Evolutionary conservation across 1,140 invertebrate genomes (phyloP).

Genomic region (Trichomalopsis sarcophagae): DNA sequence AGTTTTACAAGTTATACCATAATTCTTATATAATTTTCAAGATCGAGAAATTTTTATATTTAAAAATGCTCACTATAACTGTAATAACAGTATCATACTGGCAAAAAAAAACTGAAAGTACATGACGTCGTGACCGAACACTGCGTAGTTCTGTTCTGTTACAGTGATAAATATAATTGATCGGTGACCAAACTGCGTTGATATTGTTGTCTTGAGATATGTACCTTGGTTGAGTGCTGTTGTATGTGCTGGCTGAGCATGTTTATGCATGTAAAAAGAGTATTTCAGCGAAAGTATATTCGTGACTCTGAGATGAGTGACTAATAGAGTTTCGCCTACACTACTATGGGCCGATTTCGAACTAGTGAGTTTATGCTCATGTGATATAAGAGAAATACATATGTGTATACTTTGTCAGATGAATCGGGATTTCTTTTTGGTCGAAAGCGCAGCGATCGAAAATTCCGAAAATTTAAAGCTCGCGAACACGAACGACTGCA

Average conservation of each 20-base stretch:
- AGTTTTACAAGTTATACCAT: too few species aligned
- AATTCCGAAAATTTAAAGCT: background rate
- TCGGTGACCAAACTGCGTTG: slow-evolving; percentile 22
- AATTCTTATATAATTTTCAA: too few species aligned
- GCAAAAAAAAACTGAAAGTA: background rate
- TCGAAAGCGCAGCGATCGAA: background rate
- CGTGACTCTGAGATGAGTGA: slow-evolving; percentile 31
- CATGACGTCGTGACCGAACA: background rate
- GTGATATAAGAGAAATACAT: slow-evolving; percentile 8
- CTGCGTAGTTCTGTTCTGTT: background rate
- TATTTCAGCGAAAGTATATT: slow-evolving; percentile 45
- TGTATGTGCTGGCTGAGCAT: slow-evolving; percentile 75
- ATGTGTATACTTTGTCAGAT: background rate
- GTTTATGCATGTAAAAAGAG: slow-evolving; percentile 38
- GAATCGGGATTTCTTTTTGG: background rate
- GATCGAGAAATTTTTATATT: background rate
- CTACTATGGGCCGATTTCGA: background rate
- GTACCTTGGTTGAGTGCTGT: slow-evolving; percentile 74
- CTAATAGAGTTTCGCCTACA: slow-evolving; percentile 40
- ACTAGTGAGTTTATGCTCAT: background rate
- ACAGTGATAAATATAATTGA: slow-evolving; percentile 16
- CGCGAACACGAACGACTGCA: background rate
- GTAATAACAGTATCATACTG: background rate
- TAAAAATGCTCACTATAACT: background rate
- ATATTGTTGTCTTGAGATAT: slow-evolving; percentile 57